Evolutionary conservation across 2,888 invertebrate species (phyloP).

Genomic region (Tipula vernalis): DNA sequence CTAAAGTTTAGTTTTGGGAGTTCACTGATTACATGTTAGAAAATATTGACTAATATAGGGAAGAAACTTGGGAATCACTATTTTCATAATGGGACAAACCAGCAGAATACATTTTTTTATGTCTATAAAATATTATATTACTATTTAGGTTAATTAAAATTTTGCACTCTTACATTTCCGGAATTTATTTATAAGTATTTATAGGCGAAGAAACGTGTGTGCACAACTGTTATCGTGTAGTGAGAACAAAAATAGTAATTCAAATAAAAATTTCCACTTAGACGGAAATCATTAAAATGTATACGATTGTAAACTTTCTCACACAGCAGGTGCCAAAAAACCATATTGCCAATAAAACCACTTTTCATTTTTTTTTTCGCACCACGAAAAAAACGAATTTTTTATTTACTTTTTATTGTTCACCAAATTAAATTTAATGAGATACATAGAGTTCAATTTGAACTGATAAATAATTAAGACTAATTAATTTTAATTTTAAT

Average conservation of each 20-base stretch:
- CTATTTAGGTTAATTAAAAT: neutral
- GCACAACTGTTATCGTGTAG: neutral
- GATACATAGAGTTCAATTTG: neutral
- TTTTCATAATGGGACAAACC: no score
- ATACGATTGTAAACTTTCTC: neutral
- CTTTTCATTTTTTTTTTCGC: neutral
- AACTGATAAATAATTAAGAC: neutral
- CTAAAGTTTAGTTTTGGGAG: no score
- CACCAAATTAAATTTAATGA: neutral
- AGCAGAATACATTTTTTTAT: no score
- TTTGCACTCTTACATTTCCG: neutral
- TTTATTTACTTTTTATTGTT: neutral
- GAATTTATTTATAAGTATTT: neutral
- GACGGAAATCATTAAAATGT: neutral
- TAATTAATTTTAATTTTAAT: constrained; percentile 4
- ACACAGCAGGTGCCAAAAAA: neutral
- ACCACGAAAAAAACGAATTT: neutral
- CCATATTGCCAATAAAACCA: neutral
- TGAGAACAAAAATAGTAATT: neutral
- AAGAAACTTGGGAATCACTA: no score
- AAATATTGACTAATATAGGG: no score
- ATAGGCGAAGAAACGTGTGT: neutral
- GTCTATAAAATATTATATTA: no score
- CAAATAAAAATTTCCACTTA: neutral
- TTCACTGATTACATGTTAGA: no score